Conservation (phyloP, 2,113 vertebrate species). For the Naja naja region DNA sequence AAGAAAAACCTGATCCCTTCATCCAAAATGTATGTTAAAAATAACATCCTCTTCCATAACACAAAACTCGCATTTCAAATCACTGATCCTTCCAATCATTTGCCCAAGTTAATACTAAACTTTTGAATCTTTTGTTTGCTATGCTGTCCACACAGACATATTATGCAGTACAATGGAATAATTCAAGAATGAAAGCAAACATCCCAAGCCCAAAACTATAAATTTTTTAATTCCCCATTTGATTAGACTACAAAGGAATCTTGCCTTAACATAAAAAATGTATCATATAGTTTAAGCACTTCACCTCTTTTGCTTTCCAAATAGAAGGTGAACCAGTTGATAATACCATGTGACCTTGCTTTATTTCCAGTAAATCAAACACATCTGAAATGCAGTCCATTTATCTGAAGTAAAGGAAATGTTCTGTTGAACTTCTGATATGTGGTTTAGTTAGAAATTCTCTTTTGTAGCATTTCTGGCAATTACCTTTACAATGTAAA, state of each 20-base stretch:
- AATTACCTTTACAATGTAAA: background rate
- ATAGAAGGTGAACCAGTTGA: slow-evolving; percentile 12
- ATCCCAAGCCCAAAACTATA: background rate
- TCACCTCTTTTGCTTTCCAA: slow-evolving; percentile 8
- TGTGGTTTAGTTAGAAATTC: background rate
- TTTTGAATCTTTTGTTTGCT: background rate
- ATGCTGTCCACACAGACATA: background rate
- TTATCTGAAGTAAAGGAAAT: slow-evolving; percentile 35
- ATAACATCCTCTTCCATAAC: background rate
- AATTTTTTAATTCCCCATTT: background rate
- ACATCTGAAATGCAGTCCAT: slow-evolving; percentile 17
- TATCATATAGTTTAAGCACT: background rate
- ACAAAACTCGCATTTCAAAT: background rate
- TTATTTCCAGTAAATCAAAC: slow-evolving; percentile 36
- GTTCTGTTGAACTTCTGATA: background rate
- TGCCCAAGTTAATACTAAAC: background rate
- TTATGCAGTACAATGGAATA: background rate
- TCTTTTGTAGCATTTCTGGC: background rate
- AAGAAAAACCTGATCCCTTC: background rate
- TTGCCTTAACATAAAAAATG: background rate
- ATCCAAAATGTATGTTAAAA: background rate
- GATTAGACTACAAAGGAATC: background rate
- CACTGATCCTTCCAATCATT: background rate
- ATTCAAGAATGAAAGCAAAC: background rate
- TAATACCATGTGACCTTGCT: slow-evolving; percentile 15